phyloP scores from a whole-genome alignment of 2,113 vertebrate species.

The Notechis scutatus region DNA sequence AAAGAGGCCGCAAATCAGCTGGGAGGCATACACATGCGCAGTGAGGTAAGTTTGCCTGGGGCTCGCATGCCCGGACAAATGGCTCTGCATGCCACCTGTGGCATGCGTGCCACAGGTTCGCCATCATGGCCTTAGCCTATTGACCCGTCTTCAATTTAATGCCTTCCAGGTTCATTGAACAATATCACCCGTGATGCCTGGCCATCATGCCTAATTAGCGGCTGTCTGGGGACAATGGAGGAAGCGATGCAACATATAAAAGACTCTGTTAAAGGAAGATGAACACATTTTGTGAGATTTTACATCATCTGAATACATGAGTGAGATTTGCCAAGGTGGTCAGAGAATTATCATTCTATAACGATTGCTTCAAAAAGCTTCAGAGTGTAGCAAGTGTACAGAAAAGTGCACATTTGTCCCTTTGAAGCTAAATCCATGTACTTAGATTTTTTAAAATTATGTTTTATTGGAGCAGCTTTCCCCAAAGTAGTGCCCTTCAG shows the following conservation, averaged over 20 bases:
- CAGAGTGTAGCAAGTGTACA: not conserved
- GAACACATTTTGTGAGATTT: not conserved
- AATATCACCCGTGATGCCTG: not conserved
- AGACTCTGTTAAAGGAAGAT: not conserved
- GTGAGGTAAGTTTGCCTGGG: too few relatives aligned
- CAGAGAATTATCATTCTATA: not conserved
- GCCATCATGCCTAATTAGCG: not conserved
- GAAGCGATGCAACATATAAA: not conserved
- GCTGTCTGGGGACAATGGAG: not conserved
- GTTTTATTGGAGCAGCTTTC: not conserved
- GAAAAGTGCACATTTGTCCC: not conserved
- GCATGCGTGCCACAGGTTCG: too few relatives aligned
- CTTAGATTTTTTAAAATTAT: not conserved
- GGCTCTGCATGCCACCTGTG: too few relatives aligned
- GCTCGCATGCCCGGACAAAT: too few relatives aligned
- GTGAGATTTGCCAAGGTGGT: not conserved
- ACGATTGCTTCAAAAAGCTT: not conserved
- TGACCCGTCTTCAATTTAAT: too few relatives aligned
- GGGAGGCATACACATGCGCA: too few relatives aligned
- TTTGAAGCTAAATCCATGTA: not conserved
- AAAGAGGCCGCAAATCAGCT: too few relatives aligned
- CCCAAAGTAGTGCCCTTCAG: not conserved
- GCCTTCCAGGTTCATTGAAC: not conserved
- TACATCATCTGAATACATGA: not conserved
- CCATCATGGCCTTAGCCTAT: not conserved